These are phyloP conservation scores for Crypturellus tataupa DNA, from an alignment of 2,797 vertebrate genomes.

Conservation along the genomic window DNA sequence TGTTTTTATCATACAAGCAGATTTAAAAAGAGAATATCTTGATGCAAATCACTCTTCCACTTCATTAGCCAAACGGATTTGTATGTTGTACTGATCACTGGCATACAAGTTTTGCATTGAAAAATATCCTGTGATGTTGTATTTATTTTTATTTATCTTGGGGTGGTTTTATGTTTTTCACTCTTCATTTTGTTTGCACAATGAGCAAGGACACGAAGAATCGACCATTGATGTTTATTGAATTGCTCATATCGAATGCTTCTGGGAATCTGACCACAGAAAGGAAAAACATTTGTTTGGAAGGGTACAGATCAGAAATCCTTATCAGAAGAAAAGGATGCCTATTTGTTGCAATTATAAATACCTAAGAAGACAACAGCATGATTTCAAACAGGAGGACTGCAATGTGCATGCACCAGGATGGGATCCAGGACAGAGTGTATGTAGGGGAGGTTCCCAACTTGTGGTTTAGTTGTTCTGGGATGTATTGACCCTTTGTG, in stretches of 20 bases:
- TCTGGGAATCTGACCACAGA: background rate
- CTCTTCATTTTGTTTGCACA: background rate
- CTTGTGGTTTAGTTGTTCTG: background rate
- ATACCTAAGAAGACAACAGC: background rate
- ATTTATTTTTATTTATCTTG: background rate
- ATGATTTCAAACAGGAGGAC: background rate
- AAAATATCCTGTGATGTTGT: conserved; percentile 9
- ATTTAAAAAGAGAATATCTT: background rate
- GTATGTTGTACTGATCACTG: background rate
- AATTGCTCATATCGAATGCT: conserved; percentile 2
- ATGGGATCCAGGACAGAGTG: background rate
- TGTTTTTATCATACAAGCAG: conserved; percentile 26
- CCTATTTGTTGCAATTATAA: background rate
- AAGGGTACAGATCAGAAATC: background rate
- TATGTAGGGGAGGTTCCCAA: background rate
- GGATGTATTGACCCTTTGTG: background rate
- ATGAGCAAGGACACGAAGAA: background rate
- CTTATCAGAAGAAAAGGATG: background rate
- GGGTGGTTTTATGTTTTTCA: conserved; percentile 4
- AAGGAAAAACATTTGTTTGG: conserved; percentile 32
- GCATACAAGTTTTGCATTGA: background rate
- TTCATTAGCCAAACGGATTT: background rate
- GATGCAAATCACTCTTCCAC: background rate
- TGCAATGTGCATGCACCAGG: background rate
- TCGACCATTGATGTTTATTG: conserved; percentile 49